Base-by-base conservation (phyloP, 2,113 vertebrate species). In the Tautogolabrus adspersus region DNA sequence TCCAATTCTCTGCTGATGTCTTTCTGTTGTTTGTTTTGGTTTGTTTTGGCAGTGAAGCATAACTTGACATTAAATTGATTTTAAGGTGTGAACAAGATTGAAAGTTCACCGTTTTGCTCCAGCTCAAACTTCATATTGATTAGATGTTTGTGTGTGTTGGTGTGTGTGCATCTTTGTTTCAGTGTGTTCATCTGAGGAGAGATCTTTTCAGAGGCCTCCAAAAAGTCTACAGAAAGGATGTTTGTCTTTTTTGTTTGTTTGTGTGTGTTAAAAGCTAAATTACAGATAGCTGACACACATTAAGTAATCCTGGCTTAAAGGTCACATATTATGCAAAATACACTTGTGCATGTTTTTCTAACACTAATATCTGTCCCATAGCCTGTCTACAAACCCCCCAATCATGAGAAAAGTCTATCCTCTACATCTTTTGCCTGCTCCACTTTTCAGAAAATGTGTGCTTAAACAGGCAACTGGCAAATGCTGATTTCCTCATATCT, bases 61-160 rank as follows among this genome's bases (percentile, higher is more conserved):
- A 81, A 77, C 81, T 75, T 86, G 79, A 87, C 74, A 79, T 52
- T 47, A 72, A 83, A 86, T 89, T 68, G 69, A 87, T 85, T 83
- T 87, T 76, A 69, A 52, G 74, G 69, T 75, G 77, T 65, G 72
- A 75, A 49, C 51, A 23, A 71, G 64, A 83, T 30, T 74, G 44
- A 83, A 84, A 77, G 75, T 86, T 81, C 76, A 66, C 66, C 6
- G 15, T 85, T 75, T 72, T 82, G 23, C 70, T 77, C 11, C 8
- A 13, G 26, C 23, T 62, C 22, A 23, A 66, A 78, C 75, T 73
- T 73, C 12, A 26, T 47, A 82, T 77, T 86, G 85, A 85, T 80
- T 70, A 54, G 69, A 54, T 46, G 18, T 62, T 6, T 26, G 30
- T 52, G 38, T 66, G 60, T 56, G 16, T 44, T 23, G 30, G 52